phyloP scores from a whole-genome alignment of 2,888 invertebrate genomes.

The Thymelicus acteon region DNA sequence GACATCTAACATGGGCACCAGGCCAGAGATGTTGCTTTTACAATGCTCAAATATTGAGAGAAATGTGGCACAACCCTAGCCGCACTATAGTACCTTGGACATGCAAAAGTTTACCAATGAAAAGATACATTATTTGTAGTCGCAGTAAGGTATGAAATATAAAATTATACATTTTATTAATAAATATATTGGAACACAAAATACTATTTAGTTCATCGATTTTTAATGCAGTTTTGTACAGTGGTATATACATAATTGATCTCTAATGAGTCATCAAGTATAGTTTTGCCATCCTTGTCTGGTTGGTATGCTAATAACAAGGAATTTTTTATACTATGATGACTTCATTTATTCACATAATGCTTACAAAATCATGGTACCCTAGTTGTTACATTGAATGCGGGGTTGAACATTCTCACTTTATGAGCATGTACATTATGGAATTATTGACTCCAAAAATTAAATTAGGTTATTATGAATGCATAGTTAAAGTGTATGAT shows the following conservation, averaged over 20 bases:
- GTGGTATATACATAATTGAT: conserved; percentile 46
- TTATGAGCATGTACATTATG: conserved; percentile 67
- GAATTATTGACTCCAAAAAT: conserved; percentile 78
- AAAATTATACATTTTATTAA: conserved; percentile 41
- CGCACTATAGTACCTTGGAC: conserved; percentile 52
- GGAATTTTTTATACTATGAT: conserved; percentile 15
- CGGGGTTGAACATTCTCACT: conserved; percentile 69
- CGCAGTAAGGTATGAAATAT: conserved; percentile 34
- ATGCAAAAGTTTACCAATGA: conserved; percentile 48
- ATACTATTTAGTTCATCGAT: conserved; percentile 21
- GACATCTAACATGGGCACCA: conserved; percentile 55
- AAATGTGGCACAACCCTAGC: conserved; percentile 74
- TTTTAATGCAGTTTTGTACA: conserved; percentile 47
- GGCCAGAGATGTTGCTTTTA: conserved; percentile 74
- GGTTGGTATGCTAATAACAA: not conserved
- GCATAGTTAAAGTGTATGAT: conserved; percentile 68
- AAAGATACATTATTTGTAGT: conserved; percentile 42
- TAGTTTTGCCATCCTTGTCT: conserved; percentile 1
- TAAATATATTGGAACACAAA: conserved; percentile 15
- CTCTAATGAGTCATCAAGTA: conserved; percentile 42
- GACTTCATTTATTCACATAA: conserved; percentile 17
- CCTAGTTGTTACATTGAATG: conserved; percentile 44
- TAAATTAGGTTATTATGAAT: conserved; percentile 69
- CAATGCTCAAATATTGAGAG: conserved; percentile 78
- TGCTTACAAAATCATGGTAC: conserved; percentile 36